These are phyloP conservation scores for Tolmerus cingulatus DNA, from an alignment of 2,888 invertebrate genomes.

Conservation along the genomic window DNA sequence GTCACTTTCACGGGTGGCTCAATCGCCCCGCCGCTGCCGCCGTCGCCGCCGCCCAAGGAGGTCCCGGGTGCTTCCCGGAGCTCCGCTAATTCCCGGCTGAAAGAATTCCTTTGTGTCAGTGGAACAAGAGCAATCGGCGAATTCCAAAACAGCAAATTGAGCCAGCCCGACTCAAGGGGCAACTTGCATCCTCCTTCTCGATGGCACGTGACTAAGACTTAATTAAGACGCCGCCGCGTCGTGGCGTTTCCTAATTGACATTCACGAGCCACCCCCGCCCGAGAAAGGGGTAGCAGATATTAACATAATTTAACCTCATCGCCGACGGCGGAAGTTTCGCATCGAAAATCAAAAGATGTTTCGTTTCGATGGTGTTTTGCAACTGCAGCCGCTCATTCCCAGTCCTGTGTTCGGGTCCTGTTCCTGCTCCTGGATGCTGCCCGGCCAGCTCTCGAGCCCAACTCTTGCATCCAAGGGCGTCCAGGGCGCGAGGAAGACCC, in stretches of 20 bases:
- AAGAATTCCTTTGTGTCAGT: conserved; percentile 11
- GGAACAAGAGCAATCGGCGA: not conserved
- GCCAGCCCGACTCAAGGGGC: not conserved
- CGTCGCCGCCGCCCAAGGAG: not conserved
- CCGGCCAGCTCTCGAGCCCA: not conserved
- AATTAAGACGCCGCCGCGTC: conserved; percentile 16
- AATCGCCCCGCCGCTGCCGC: not conserved
- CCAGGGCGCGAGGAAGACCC: not conserved
- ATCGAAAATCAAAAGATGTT: conserved; percentile 22
- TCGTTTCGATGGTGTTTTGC: not conserved
- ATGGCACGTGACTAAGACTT: conserved; percentile 38
- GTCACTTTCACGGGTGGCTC: not conserved
- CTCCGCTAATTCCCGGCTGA: not conserved
- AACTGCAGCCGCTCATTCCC: conserved; percentile 1
- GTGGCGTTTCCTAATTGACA: conserved; percentile 32
- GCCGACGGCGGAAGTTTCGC: not conserved
- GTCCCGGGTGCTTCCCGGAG: not conserved
- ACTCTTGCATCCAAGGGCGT: not conserved
- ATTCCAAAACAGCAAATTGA: not conserved
- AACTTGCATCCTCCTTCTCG: not conserved
- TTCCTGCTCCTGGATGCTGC: not conserved
- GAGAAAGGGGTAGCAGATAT: conserved; percentile 5
- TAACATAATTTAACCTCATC: conserved; percentile 17
- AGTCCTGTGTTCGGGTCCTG: not conserved
- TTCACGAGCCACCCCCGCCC: not conserved